These are phyloP conservation scores for Hydropsyche betteni DNA, from an alignment of 2,888 invertebrate genomes.

Conservation along the genomic window DNA sequence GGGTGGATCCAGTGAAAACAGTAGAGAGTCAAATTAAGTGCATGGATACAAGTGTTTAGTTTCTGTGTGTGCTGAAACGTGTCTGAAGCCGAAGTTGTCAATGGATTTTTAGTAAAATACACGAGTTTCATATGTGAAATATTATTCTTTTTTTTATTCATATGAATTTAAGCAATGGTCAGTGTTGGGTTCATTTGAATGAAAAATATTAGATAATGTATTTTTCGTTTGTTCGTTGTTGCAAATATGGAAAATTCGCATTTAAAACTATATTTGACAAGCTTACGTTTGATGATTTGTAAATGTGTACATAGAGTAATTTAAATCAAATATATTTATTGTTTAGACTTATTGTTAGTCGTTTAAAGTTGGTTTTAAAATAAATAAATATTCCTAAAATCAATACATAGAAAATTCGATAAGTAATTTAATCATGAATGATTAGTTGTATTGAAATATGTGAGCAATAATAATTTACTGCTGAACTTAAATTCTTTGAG, in stretches of 20 bases:
- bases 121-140: background rate
- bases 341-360: background rate
- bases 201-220: too few relatives aligned
- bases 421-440: too few relatives aligned
- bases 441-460: conserved; percentile 6
- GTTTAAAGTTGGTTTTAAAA: background rate
- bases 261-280: conserved; percentile 51
- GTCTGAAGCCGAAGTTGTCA: too few relatives aligned
- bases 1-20: conserved; percentile 74
- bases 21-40: conserved; percentile 73
- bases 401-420: background rate
- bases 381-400: conserved; percentile 3
- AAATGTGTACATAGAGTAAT: conserved; percentile 17
- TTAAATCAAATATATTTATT: conserved; percentile 21
- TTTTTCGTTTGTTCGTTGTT: conserved; percentile 23
- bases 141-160: background rate
- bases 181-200: too few relatives aligned
- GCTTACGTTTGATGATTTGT: conserved; percentile 46
- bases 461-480: conserved; percentile 18
- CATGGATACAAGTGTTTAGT: too few relatives aligned
- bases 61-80: too few relatives aligned
- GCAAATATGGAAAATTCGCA: background rate
- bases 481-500: too few relatives aligned
- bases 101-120: conserved; percentile 2
- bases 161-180: background rate